Evolutionary conservation across 2,113 vertebrate genomes (phyloP).

Genomic region (Myodes glareolus): DNA sequence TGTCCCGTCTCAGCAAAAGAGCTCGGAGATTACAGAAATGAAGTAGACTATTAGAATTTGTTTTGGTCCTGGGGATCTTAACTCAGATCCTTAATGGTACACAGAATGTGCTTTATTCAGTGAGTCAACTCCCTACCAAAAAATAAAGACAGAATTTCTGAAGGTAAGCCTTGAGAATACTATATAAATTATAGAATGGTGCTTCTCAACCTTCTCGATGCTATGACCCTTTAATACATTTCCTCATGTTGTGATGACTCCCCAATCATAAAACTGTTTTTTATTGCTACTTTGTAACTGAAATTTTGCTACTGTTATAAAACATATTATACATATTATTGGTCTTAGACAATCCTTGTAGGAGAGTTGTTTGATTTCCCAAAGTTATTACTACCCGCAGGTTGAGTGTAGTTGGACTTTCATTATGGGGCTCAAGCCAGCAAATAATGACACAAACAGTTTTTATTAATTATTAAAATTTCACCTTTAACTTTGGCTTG

Average conservation of each 20-base stretch:
- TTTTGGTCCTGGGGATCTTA: background rate
- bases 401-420: no score
- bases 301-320: background rate
- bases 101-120: background rate
- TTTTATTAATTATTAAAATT: no score
- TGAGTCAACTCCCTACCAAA: background rate
- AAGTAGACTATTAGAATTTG: background rate
- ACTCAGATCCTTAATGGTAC: background rate
- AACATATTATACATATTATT: no score
- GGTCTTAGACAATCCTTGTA: background rate
- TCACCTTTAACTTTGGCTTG: no score
- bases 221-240: background rate
- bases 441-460: no score
- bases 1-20: background rate
- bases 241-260: background rate
- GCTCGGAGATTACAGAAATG: background rate
- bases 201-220: no score
- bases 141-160: background rate
- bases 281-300: background rate
- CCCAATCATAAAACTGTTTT: background rate
- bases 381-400: background rate
- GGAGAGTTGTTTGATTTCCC: background rate
- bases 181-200: background rate
- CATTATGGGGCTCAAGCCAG: no score
- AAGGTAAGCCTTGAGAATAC: background rate